A percentile compares a stretch with the other conserved stretches of the same genome.
phyloP scores from a whole-genome alignment of 2,888 invertebrate species.

The Chymomyza fuscimana region DNA sequence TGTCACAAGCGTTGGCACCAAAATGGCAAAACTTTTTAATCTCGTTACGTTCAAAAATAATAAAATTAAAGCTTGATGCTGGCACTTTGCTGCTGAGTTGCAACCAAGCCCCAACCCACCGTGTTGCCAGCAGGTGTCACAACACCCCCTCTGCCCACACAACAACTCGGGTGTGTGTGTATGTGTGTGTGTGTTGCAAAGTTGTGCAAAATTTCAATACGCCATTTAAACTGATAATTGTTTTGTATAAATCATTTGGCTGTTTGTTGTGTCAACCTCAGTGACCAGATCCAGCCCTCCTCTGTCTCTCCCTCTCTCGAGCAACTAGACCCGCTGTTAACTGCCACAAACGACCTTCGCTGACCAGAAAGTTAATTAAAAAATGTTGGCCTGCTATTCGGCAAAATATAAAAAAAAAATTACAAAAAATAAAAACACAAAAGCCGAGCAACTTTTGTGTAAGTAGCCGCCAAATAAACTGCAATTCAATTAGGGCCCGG shows the following conservation, averaged over 20 bases:
- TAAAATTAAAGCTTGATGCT: constrained; percentile 65
- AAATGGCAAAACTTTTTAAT: constrained; percentile 61
- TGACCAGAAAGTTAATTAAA: constrained; percentile 66
- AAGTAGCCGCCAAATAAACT: constrained; percentile 62
- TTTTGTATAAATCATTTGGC: constrained; percentile 66
- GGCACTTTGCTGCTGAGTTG: constrained; percentile 23
- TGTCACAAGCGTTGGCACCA: constrained; percentile 32
- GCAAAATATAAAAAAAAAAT: neutral
- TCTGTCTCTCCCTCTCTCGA: too few relatives aligned
- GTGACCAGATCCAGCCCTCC: neutral
- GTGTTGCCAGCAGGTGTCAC: neutral
- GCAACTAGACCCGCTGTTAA: neutral
- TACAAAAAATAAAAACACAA: constrained; percentile 24
- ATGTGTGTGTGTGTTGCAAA: constrained; percentile 17
- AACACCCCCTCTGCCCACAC: neutral
- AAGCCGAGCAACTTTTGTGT: constrained; percentile 51
- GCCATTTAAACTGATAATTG: constrained; percentile 74
- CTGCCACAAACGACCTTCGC: constrained; percentile 43
- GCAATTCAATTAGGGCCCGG: constrained; percentile 70
- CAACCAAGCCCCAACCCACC: neutral
- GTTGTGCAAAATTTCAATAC: constrained; percentile 60
- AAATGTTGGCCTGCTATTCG: constrained; percentile 54
- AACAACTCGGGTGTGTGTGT: constrained; percentile 22
- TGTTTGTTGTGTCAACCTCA: constrained; percentile 7
- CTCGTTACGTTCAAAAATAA: constrained; percentile 64